A percentile compares a stretch with the other conserved stretches of the same genome.
These are phyloP conservation scores for Labia minor DNA, from an alignment of 2,888 invertebrate genomes.

Conservation along the genomic window DNA sequence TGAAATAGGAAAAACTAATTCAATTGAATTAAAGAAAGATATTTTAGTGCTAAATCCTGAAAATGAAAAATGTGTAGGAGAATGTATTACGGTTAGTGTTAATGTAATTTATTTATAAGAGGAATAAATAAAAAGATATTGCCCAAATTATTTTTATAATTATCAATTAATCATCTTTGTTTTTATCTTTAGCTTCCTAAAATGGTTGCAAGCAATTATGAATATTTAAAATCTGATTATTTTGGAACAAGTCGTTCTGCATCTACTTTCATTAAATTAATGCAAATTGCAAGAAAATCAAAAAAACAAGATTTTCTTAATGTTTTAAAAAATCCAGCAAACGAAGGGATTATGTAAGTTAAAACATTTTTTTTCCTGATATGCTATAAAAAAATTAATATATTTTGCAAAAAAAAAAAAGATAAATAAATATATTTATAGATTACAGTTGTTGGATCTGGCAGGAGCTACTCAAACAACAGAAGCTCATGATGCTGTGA, in stretches of 20 bases:
- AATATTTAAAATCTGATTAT: slow-evolving; percentile 42
- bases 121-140: too few species aligned
- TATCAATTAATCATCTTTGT: not conserved
- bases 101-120: too few species aligned
- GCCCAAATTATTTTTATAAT: too few species aligned
- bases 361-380: not conserved
- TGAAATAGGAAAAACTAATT: slow-evolving; percentile 27
- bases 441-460: slow-evolving; percentile 55
- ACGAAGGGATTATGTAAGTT: slow-evolving; percentile 44
- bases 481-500: slow-evolving; percentile 55
- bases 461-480: slow-evolving; percentile 58
- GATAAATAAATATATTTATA: slow-evolving; percentile 28
- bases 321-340: slow-evolving; percentile 45
- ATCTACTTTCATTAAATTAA: slow-evolving; percentile 49
- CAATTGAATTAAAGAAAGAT: slow-evolving; percentile 27
- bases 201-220: slow-evolving; percentile 42
- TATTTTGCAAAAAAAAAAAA: not conserved
- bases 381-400: not conserved
- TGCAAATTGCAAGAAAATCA: slow-evolving; percentile 49
- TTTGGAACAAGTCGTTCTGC: slow-evolving; percentile 55
- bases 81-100: slow-evolving; percentile 36
- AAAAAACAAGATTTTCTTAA: slow-evolving; percentile 48
- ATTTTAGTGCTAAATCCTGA: slow-evolving; percentile 33
- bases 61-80: slow-evolving; percentile 33
- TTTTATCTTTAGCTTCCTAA: slow-evolving; percentile 40